A percentile compares a stretch with the other conserved stretches of the same genome.
phyloP scores from a whole-genome alignment of 2,797 vertebrate species.

The Odontamblyopus lacepedii region DNA sequence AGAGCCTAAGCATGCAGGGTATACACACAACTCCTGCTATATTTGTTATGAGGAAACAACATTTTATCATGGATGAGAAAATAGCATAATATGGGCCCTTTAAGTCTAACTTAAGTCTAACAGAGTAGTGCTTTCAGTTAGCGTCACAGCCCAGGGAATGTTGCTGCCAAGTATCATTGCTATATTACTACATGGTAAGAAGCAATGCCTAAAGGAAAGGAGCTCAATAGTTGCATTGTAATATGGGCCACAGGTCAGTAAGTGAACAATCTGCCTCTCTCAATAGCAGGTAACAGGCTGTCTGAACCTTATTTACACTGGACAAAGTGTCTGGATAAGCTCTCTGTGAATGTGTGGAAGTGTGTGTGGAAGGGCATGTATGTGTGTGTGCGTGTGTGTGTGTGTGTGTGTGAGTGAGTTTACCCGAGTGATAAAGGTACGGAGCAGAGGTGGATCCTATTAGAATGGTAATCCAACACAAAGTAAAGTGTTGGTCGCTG shows the following conservation, averaged over 20 bases:
- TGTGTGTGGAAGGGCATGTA: too few relatives aligned
- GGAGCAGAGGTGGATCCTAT: constrained; percentile 21
- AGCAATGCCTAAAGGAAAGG: constrained; percentile 22
- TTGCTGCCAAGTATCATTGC: too few relatives aligned
- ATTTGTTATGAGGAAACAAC: too few relatives aligned
- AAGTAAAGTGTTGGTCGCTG: constrained; percentile 42
- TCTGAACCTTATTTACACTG: constrained; percentile 46
- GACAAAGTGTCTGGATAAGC: constrained; percentile 57
- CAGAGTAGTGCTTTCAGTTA: too few relatives aligned
- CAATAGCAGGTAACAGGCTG: constrained; percentile 29
- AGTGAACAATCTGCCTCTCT: constrained; percentile 33
- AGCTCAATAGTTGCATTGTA: constrained; percentile 30
- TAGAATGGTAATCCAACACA: constrained; percentile 40
- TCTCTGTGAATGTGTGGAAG: constrained; percentile 14
- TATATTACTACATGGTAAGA: not conserved
- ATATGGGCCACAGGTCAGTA: constrained; percentile 36
- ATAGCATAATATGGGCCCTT: too few relatives aligned
- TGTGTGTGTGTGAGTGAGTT: constrained; percentile 10
- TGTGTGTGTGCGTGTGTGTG: too few relatives aligned
- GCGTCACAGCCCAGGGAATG: too few relatives aligned
- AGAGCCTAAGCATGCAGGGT: too few relatives aligned
- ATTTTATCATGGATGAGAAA: too few relatives aligned
- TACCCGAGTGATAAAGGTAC: constrained; percentile 25
- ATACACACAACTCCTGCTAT: too few relatives aligned
- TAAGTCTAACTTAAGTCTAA: too few relatives aligned